phyloP scores from a whole-genome alignment of 23 tunicate genomes.

The Phallusia fumigata region DNA sequence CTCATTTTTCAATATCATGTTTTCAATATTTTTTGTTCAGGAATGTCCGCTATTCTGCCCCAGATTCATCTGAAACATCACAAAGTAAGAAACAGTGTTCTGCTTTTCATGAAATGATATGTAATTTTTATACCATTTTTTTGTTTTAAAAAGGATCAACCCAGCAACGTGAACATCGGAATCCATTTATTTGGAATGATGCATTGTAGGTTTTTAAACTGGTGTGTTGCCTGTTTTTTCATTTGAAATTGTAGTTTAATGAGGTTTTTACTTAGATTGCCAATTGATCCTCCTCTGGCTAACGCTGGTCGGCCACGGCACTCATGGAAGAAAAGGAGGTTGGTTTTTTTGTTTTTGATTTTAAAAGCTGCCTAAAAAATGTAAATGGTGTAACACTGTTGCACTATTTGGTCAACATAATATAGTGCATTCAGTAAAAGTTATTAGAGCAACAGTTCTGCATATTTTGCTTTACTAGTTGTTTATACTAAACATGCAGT shows the following conservation, averaged over 20 bases:
- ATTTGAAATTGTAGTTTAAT: not conserved
- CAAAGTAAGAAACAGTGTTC: no score
- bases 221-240: not conserved
- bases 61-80: no score
- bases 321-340: not conserved
- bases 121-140: no score
- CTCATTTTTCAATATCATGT: not conserved
- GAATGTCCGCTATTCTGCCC: not conserved
- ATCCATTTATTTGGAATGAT: conserved; percentile 6
- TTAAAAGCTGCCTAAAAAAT: no score
- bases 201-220: not conserved
- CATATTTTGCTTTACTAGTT: no score
- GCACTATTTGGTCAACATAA: no score
- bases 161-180: not conserved
- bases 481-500: no score
- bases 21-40: not conserved
- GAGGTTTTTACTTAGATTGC: not conserved
- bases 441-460: no score
- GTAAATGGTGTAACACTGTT: no score
- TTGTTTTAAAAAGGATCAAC: not conserved
- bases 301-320: not conserved
- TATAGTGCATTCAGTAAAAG: no score
- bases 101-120: no score
- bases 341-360: not conserved
- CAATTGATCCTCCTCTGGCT: not conserved